Evolutionary conservation across 2,888 invertebrate species (phyloP).

Genomic region (Agrochola circellaris): DNA sequence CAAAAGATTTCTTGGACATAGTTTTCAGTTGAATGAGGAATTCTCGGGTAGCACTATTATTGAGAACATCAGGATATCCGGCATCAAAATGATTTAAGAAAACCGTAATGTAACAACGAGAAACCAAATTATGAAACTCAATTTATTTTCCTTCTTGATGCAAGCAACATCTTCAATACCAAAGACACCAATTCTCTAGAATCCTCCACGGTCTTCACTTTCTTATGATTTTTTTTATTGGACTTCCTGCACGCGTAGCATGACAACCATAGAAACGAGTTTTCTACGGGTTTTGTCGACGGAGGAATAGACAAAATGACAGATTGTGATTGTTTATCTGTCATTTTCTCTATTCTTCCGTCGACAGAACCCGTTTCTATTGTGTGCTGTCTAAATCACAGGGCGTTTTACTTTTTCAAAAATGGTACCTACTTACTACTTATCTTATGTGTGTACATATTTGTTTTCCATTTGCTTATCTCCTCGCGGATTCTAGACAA

Average conservation of each 20-base stretch:
- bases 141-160: background rate
- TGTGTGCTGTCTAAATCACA: background rate
- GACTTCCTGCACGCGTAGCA: no score
- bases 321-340: no score
- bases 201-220: no score
- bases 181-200: background rate
- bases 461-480: conserved; percentile 14
- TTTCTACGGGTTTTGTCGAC: no score
- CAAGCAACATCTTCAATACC: background rate
- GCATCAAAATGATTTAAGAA: background rate
- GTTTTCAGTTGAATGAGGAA: background rate
- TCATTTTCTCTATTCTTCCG: no score
- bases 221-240: background rate
- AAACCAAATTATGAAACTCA: background rate
- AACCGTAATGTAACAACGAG: background rate
- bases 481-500: conserved; percentile 2
- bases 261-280: no score
- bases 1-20: background rate
- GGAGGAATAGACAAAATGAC: no score
- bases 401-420: background rate
- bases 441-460: background rate
- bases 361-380: no score
- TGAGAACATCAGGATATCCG: background rate
- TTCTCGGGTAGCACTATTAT: background rate
- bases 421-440: background rate